These are phyloP conservation scores for Allacma fusca DNA, from an alignment of 2,888 invertebrate genomes.

Conservation along the genomic window DNA sequence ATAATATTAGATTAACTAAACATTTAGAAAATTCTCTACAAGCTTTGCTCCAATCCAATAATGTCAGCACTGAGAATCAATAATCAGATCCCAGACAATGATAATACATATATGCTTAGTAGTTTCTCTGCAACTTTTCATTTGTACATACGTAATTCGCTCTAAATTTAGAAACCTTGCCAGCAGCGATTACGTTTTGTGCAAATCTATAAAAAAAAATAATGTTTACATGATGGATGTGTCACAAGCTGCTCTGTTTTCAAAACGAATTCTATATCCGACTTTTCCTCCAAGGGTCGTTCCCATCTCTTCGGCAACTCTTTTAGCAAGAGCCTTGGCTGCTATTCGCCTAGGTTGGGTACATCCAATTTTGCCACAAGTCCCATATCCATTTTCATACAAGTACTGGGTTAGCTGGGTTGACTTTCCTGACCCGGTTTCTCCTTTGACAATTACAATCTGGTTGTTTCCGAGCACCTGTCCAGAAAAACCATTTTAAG, in stretches of 20 bases:
- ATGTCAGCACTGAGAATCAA: too few relatives aligned
- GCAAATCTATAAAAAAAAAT: too few relatives aligned
- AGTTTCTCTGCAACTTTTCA: too few relatives aligned
- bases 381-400: slow-evolving; percentile 91
- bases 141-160: too few relatives aligned
- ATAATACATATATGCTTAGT: too few relatives aligned
- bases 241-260: slow-evolving; percentile 89
- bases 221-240: slow-evolving; percentile 93
- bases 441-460: slow-evolving; percentile 97
- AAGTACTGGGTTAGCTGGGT: slow-evolving; percentile 96
- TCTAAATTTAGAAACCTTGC: too few relatives aligned
- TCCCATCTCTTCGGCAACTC: slow-evolving; percentile 97
- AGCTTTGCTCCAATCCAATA: too few relatives aligned
- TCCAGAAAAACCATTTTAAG: too few relatives aligned
- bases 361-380: slow-evolving; percentile 91
- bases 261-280: slow-evolving; percentile 90
- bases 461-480: slow-evolving; percentile 76
- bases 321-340: slow-evolving; percentile 98
- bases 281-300: slow-evolving; percentile 94
- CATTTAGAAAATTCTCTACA: too few relatives aligned
- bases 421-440: slow-evolving; percentile 77
- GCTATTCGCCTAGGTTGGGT: slow-evolving; percentile 92
- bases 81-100: too few relatives aligned
- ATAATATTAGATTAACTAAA: too few relatives aligned
- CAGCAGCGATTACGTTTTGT: too few relatives aligned